A percentile compares a stretch with the other conserved stretches of the same genome.
Conservation (phyloP, 37 sponge, comb jelly and placozoan genomes). For the Chondrosia reniformis region DNA sequence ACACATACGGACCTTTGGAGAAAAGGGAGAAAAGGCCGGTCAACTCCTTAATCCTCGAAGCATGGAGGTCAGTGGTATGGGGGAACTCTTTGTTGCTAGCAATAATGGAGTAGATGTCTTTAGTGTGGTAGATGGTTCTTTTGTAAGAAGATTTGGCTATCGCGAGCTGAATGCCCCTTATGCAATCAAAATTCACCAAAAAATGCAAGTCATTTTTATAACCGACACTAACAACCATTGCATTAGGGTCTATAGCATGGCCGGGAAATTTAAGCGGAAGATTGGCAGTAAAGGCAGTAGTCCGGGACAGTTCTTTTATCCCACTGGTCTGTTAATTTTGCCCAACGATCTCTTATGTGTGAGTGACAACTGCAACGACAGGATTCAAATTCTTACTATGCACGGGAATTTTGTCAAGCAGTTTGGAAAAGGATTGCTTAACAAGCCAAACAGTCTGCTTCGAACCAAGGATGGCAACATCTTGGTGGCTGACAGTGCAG, state of each 20-base stretch:
- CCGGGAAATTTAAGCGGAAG: background rate
- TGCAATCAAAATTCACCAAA: too few relatives aligned
- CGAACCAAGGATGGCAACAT: background rate
- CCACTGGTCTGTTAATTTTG: background rate
- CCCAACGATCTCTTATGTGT: background rate
- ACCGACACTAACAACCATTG: background rate
- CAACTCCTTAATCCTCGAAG: background rate
- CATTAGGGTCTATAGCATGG: background rate
- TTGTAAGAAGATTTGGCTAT: too few relatives aligned
- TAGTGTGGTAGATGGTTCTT: too few relatives aligned
- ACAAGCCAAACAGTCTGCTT: background rate
- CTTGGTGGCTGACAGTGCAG: background rate
- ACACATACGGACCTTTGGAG: background rate
- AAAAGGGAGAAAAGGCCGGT: background rate
- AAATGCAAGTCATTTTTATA: too few relatives aligned
- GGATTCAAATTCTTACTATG: background rate
- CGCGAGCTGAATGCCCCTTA: too few relatives aligned
- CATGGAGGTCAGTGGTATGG: background rate
- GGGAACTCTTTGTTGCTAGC: background rate
- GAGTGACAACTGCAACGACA: background rate
- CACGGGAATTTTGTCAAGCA: background rate
- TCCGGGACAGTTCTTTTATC: background rate
- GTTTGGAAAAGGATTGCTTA: background rate
- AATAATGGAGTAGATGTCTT: too few relatives aligned
- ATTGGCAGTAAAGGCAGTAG: background rate